Evolutionary conservation across 30 jellyfish, hydroid and myxozoan genomes (phyloP).

Genomic region (Catostylus mosaicus): DNA sequence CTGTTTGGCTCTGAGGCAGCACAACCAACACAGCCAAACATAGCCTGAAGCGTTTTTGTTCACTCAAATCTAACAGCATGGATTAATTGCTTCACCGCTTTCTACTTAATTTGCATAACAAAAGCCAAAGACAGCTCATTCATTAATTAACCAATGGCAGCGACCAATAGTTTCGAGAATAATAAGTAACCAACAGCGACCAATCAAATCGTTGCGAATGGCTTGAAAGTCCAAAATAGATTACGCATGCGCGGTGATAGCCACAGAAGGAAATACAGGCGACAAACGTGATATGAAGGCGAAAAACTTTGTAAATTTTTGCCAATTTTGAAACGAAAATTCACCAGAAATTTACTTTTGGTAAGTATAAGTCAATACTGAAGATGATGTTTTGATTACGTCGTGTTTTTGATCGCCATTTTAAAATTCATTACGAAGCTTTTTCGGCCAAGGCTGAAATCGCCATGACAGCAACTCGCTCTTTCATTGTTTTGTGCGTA

Average conservation of each 20-base stretch:
- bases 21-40: too few species aligned
- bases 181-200: constrained; percentile 70
- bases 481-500: constrained; percentile 43
- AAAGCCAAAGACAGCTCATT: constrained; percentile 45
- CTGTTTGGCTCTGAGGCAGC: too few species aligned
- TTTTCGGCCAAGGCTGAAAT: neutral
- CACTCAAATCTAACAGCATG: constrained; percentile 12
- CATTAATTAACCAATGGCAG: constrained; percentile 43
- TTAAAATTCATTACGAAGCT: neutral
- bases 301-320: constrained; percentile 16
- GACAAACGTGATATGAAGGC: neutral
- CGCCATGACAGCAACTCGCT: constrained; percentile 43
- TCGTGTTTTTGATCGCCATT: neutral
- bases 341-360: neutral
- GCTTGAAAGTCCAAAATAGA: constrained; percentile 66
- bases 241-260: constrained; percentile 65
- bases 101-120: constrained; percentile 51
- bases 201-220: constrained; percentile 51
- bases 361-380: neutral
- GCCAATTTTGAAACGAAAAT: constrained; percentile 1
- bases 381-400: neutral
- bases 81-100: constrained; percentile 37
- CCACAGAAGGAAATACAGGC: constrained; percentile 28
- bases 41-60: too few species aligned
- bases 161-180: constrained; percentile 21